Base-by-base conservation (phyloP, 2,888 invertebrate species). In the Operophtera brumata region DNA sequence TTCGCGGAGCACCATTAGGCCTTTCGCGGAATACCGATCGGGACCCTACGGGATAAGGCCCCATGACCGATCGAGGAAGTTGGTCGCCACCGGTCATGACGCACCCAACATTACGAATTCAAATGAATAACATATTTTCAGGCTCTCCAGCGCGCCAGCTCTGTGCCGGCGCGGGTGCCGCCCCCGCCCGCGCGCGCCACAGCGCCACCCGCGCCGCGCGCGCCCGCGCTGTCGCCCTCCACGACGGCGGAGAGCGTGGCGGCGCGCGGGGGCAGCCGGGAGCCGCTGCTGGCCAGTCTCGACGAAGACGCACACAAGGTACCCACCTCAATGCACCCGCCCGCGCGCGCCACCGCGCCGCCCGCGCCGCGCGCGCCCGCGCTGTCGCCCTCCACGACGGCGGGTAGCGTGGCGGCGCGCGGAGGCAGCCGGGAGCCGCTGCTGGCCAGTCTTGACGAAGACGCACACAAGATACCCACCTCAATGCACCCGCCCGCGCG, bases 381-480 rank as follows among this genome's bases (percentile, higher is more conserved):
- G 61, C 66, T 70, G 36, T 61, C 74, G 50, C 72, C 77, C 30
- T 54, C 71, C 62, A 56, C 71, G 61, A 58, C 71, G 47, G 57
- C 70, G 25, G 71, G 69, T 61, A 64, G 70, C 66, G 73, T 53
- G 59, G 70, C 74, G 51, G 70, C 63, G 37, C 73, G 77, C 60
- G 87, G 84, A 59, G 89, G 88, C 73, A 93, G 93, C 48, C 87
- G 93, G 41, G 94, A 94, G 78, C 94, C 94, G 34, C 84, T 94
- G 66, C 90, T 94, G 46, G 93, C 92, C 72, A 89, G 89, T 59
- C 81, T 90, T 59, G 90, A 90, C 65, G 90, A 90, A 64, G 87
- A 90, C 67, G 84, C n/a, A n/a, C n/a, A n/a, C n/a, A n/a, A n/a
- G n/a, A n/a, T n/a, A n/a, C n/a, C n/a, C n/a, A n/a, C n/a, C n/a